Base-by-base conservation (phyloP, 37 sponge, comb jelly and placozoan species). In the Aphrocallistes beatrix region DNA sequence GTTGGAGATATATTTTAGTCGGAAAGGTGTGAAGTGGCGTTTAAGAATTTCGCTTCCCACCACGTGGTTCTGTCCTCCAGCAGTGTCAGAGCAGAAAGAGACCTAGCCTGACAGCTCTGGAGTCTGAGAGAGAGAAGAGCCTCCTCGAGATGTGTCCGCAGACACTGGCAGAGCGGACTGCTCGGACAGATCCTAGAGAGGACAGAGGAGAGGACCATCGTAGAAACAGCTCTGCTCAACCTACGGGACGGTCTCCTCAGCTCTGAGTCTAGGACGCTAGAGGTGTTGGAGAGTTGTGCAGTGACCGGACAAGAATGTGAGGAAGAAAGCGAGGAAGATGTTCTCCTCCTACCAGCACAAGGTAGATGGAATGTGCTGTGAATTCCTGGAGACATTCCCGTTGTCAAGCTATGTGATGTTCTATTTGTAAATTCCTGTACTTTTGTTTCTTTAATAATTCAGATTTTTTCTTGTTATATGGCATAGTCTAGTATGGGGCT, bases 261-360 rank as follows among this genome's bases (percentile, higher is more conserved):
- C 10, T n/a, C 28, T 1, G 92, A 91, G 82, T 83, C 81, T 51
- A 37, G 82, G 84, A 91, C 89, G 3, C 51, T 91, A 0, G 84
- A 86, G 37, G 92, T 86, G 3, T 37, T 89, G 37, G 92, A 91
- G 84, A 42, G 0, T 36, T 85, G 83, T 91, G 89, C 87, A 91
- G 89, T 48, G 92, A 91, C 85, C 89, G 37, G 83, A 89, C 81
- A 87, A 87, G n/a, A 85, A 89, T 1, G 92, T 91, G 37, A 91
- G 85, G 88, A 91, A 85, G 82, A 91, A 91, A 84, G 92, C 92
- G 40, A 38, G 92, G 50, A 88, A 51, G 82, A 91, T 91, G 92
- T 37, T 89, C 19, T 89, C 84, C 39, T 37, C 89, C 0, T 91
- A 91, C 51, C 87, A 89, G 36, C 87, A 83, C 34, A 91, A 82